phyloP scores from a whole-genome alignment of 2,888 invertebrate genomes.

The Isotomurus palustris region DNA sequence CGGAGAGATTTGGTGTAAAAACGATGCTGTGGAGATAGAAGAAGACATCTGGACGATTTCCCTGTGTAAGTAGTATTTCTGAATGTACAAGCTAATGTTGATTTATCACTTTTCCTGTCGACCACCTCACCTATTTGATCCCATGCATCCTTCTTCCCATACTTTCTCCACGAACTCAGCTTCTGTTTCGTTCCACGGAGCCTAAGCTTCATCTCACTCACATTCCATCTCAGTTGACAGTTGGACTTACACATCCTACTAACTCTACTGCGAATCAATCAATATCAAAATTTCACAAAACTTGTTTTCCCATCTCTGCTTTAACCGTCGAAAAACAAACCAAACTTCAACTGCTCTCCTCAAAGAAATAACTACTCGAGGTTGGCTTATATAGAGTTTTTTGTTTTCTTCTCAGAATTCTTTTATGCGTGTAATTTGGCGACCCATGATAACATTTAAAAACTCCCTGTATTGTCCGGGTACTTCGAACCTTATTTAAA shows the following conservation, averaged over 20 bases:
- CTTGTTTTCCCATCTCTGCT: conserved; percentile 33
- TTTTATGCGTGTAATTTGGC: too few relatives aligned
- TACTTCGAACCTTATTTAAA: too few relatives aligned
- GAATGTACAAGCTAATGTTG: conserved; percentile 28
- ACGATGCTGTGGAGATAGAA: conserved; percentile 1
- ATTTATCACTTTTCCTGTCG: conserved; percentile 34
- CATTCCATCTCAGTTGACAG: conserved; percentile 3
- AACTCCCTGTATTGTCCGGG: too few relatives aligned
- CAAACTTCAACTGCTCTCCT: too few relatives aligned
- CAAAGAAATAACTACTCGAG: too few relatives aligned
- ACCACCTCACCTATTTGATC: conserved; percentile 25
- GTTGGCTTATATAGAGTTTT: too few relatives aligned
- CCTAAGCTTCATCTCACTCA: conserved; percentile 1
- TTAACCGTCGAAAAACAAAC: too few relatives aligned
- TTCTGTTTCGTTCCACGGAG: background rate
- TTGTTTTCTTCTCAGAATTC: too few relatives aligned
- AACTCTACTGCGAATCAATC: conserved; percentile 25
- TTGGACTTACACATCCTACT: background rate
- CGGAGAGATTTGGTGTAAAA: conserved; percentile 2
- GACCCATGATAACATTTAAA: too few relatives aligned
- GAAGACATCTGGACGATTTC: conserved; percentile 32
- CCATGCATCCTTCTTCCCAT: conserved; percentile 18
- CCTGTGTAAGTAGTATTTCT: conserved; percentile 11
- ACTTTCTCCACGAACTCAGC: background rate
- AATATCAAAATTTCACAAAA: conserved; percentile 32